phyloP scores from a whole-genome alignment of 2,888 invertebrate species.

The Tachina lurida region DNA sequence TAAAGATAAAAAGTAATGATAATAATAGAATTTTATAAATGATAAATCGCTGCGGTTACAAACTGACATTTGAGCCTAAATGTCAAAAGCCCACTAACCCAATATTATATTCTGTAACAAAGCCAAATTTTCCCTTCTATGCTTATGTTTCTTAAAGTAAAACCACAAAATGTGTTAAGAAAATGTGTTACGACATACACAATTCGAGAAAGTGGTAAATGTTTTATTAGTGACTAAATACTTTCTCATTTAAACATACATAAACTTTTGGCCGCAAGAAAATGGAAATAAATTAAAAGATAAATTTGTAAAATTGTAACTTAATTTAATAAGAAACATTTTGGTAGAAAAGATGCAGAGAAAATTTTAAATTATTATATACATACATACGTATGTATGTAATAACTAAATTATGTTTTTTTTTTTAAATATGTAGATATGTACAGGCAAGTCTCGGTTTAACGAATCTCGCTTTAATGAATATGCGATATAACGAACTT shows the following conservation, averaged over 20 bases:
- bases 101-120: constrained; percentile 22
- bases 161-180: constrained; percentile 41
- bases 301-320: not conserved
- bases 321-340: not conserved
- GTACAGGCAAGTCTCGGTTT: no score
- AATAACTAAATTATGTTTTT: no score
- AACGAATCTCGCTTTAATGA: no score
- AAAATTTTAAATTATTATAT: no score
- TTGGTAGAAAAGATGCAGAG: no score
- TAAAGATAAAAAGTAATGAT: not conserved
- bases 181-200: constrained; percentile 18
- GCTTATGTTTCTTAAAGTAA: constrained; percentile 38
- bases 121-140: constrained; percentile 21
- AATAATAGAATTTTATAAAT: constrained; percentile 2
- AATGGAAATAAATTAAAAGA: not conserved
- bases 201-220: constrained; percentile 38
- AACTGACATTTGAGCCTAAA: constrained; percentile 52
- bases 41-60: constrained; percentile 44
- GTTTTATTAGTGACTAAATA: constrained; percentile 48
- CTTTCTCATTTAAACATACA: not conserved
- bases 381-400: no score
- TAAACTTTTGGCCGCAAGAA: constrained; percentile 8
- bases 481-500: no score
- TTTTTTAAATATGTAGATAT: no score
- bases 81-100: constrained; percentile 47